A percentile compares a stretch with the other conserved stretches of the same genome.
Evolutionary conservation across 2,888 invertebrate species (phyloP).

Genomic region (Chymomyza procnemis): DNA sequence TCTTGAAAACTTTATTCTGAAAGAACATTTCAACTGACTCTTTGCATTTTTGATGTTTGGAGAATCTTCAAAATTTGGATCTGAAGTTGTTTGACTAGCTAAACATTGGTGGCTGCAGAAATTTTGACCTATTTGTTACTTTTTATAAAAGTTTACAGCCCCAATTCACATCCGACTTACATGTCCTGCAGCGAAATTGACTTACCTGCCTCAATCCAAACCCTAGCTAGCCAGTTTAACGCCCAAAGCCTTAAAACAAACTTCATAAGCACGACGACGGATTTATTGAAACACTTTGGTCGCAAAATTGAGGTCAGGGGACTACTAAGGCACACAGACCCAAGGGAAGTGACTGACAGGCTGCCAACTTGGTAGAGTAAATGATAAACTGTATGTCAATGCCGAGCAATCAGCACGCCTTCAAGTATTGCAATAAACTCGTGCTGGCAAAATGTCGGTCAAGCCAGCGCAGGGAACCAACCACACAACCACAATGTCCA

Average conservation of each 20-base stretch:
- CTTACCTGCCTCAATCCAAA: too few relatives aligned
- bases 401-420: background rate
- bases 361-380: background rate
- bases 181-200: too few relatives aligned
- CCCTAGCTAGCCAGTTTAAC: too few relatives aligned
- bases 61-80: too few relatives aligned
- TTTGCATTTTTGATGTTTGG: too few relatives aligned
- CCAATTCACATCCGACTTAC: too few relatives aligned
- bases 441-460: slow-evolving; percentile 22
- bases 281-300: slow-evolving; percentile 9
- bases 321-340: background rate
- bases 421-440: slow-evolving; percentile 27
- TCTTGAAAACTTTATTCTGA: too few relatives aligned
- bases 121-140: too few relatives aligned
- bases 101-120: too few relatives aligned
- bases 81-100: too few relatives aligned
- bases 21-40: too few relatives aligned
- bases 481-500: background rate
- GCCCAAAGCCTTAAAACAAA: background rate
- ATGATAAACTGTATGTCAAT: background rate
- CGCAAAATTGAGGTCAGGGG: background rate
- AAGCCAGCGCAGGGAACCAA: background rate
- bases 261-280: slow-evolving; percentile 27
- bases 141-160: too few relatives aligned
- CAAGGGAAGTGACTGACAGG: background rate